Percentiles rank a stretch among this genome's conserved stretches.
Conservation (phyloP, 2,113 vertebrate species). For the Butastur rufipennis region DNA sequence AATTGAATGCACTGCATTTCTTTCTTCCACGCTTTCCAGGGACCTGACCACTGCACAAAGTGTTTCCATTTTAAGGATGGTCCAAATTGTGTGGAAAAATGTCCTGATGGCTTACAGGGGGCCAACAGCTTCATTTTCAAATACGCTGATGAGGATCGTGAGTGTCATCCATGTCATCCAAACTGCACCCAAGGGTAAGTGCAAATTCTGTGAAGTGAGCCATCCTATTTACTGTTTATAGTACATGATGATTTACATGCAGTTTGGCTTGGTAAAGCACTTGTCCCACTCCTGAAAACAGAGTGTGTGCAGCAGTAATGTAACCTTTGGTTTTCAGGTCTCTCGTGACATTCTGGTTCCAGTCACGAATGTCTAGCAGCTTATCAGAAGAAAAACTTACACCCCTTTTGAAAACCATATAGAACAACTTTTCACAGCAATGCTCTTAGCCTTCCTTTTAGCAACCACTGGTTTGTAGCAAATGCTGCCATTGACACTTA, state of each 20-base stretch:
- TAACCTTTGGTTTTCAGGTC: neutral
- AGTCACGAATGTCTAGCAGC: neutral
- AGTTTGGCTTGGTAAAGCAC: neutral
- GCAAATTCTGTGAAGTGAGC: neutral
- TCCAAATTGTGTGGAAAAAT: constrained; percentile 96
- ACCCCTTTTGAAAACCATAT: neutral
- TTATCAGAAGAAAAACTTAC: neutral
- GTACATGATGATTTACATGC: fast-evolving
- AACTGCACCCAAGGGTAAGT: constrained; percentile 97
- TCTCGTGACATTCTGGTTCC: neutral
- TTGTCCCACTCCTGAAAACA: neutral
- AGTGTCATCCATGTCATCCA: constrained; percentile 92
- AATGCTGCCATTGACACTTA: neutral
- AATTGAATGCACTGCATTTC: neutral
- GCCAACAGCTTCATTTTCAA: constrained; percentile 97
- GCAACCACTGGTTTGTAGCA: neutral
- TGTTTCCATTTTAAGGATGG: constrained; percentile 97
- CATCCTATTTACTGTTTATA: neutral
- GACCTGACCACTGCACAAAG: constrained; percentile 91
- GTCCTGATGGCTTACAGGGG: constrained; percentile 92
- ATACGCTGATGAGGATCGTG: constrained; percentile 90
- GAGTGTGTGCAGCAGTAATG: neutral
- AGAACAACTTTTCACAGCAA: neutral
- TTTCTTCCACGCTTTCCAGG: constrained; percentile 68
- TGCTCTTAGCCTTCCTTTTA: neutral